Base-by-base conservation (phyloP, 1,140 invertebrate genomes). In the Drosophila nikananu region DNA sequence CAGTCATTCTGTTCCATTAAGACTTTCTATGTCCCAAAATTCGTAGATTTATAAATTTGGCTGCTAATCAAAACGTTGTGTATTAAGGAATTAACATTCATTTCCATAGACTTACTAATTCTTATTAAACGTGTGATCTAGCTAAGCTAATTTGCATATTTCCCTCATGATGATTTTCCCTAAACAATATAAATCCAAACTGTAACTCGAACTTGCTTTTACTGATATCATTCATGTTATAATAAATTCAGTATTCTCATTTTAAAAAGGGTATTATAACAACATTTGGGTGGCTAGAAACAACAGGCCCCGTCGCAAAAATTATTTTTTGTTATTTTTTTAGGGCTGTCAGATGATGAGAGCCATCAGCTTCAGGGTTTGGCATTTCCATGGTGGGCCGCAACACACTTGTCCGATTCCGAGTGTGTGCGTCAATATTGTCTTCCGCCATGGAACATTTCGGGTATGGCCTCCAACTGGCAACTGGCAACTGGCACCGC, bases 381-480 rank as follows among this genome's bases (percentile, higher is more conserved):
- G 74, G 57, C 70, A 60, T 35, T 35, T 62, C 35, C 59, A 57
- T 78, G 81, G 68, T 83, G 81, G 77, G 60, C 84, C 75, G 70
- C 81, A 80, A 77, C 64, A 74, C 76, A 90, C 78, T 89, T 81
- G 81, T 86, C 44, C 68, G 44, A 59, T 84, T 23, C 76, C 63
- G 49, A 48, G 54, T 57, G 30, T 41, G 42, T 59, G 62, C 52
- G 60, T 70, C 58, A 51, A 27, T 30, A 37, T 65, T 62, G 58
- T 59, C 54, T 59, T 46, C 51, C 42, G 46, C 60, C 23, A 58
- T 57, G 77, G 64, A 77, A 77, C 70, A 79, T 86, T 86, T 90
- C 70, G 81, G 81, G 83, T 73, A 48, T 65, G 41, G 67, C 77
- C 76, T 44, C 63, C 37, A 79, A 42, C 57, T 46, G 55, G 77